Conservation (phyloP, 2,888 invertebrate species). For the Platerodrilus igneus region DNA sequence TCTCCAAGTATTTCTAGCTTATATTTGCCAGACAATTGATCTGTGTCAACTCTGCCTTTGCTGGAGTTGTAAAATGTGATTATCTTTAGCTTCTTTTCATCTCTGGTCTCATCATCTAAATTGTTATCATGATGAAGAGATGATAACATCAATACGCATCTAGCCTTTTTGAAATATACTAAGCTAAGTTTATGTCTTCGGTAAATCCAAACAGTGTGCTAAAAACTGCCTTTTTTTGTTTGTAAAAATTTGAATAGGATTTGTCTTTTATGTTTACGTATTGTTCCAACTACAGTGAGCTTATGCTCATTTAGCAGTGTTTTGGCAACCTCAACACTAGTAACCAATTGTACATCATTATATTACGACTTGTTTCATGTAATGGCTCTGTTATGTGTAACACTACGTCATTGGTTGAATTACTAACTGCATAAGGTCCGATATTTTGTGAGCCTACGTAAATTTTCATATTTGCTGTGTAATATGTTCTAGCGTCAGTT, state of each 20-base stretch:
- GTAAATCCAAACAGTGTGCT: conserved; percentile 20
- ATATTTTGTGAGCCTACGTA: conserved; percentile 17
- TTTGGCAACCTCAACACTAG: conserved; percentile 14
- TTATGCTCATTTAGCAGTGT: conserved; percentile 16
- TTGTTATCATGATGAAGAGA: not conserved
- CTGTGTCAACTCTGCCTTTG: no score
- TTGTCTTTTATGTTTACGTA: conserved; percentile 27
- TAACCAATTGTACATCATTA: conserved; percentile 18
- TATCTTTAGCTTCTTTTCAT: no score
- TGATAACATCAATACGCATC: not conserved
- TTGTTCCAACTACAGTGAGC: conserved; percentile 22
- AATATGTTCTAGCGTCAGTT: conserved; percentile 21
- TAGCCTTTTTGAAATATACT: conserved; percentile 1
- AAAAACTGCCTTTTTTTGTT: conserved; percentile 8
- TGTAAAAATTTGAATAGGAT: conserved; percentile 20
- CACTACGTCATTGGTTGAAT: conserved; percentile 8
- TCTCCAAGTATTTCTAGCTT: no score
- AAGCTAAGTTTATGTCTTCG: conserved; percentile 11
- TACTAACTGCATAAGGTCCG: conserved; percentile 12
- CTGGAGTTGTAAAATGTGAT: no score
- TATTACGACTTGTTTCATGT: conserved; percentile 8
- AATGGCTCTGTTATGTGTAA: conserved; percentile 11
- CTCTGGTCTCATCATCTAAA: not conserved
- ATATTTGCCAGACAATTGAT: no score
- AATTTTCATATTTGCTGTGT: conserved; percentile 17